Evolutionary conservation across 2,113 vertebrate species (phyloP).

Genomic region (Chloropsis hardwickii): DNA sequence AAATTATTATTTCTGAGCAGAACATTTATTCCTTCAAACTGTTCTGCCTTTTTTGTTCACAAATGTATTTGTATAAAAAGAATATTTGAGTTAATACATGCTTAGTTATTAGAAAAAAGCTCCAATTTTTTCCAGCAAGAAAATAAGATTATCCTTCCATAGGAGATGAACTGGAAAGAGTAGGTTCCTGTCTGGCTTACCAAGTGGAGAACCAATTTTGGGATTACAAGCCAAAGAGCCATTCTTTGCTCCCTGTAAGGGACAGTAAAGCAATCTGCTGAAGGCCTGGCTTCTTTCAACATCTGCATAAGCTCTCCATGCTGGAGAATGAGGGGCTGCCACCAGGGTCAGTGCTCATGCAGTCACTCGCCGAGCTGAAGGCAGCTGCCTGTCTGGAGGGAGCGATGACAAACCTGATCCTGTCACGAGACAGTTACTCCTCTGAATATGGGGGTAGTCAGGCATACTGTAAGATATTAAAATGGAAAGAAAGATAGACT

Average conservation of each 20-base stretch:
- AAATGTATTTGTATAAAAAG: background rate
- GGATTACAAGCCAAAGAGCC: background rate
- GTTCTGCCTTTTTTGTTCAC: background rate
- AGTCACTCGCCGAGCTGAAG: background rate
- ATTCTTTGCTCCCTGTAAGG: background rate
- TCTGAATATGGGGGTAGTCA: slow-evolving; percentile 12
- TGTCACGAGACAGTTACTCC: slow-evolving; percentile 28
- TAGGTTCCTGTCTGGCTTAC: background rate
- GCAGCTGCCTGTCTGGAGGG: slow-evolving; percentile 16
- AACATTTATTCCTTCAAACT: background rate
- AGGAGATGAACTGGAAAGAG: background rate
- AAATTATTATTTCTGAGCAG: background rate
- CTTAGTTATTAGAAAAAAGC: background rate
- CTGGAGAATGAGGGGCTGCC: background rate
- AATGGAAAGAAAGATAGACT: slow-evolving; percentile 14
- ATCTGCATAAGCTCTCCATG: background rate
- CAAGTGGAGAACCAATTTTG: background rate
- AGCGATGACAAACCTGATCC: slow-evolving; percentile 17
- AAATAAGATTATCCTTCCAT: background rate
- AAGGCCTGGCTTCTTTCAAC: background rate
- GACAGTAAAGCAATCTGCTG: background rate
- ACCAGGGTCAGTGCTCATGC: background rate
- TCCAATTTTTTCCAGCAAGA: background rate
- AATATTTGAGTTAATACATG: background rate
- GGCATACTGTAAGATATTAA: background rate